Percentiles rank a stretch among this genome's conserved stretches.
Evolutionary conservation across 1,140 invertebrate species (phyloP).

Genomic region (Aricia agestis): DNA sequence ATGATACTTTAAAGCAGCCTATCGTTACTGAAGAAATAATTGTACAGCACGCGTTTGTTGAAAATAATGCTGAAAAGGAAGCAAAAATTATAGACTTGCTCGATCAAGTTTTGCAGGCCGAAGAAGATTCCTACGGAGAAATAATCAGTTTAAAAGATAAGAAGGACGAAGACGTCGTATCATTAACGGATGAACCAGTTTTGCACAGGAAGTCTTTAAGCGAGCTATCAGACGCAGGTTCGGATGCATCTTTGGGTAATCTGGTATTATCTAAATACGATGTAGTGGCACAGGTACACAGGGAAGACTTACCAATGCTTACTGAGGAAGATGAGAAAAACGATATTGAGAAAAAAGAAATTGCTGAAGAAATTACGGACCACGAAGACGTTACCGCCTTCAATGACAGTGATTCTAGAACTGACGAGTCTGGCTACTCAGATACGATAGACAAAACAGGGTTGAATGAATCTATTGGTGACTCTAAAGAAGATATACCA

Average conservation of each 20-base stretch:
- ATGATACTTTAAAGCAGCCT: constrained; percentile 35
- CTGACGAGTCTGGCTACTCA: constrained; percentile 67
- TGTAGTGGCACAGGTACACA: constrained; percentile 68
- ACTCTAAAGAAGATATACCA: constrained; percentile 39
- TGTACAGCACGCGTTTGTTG: constrained; percentile 50
- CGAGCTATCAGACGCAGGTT: constrained; percentile 65
- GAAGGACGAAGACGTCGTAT: constrained; percentile 39
- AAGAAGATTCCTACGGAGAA: constrained; percentile 63
- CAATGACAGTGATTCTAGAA: constrained; percentile 62
- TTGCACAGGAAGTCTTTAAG: constrained; percentile 58
- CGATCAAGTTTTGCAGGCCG: constrained; percentile 66
- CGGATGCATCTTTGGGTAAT: constrained; percentile 64
- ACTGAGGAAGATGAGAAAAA: constrained; percentile 54
- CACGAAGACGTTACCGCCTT: constrained; percentile 50
- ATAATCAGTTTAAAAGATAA: constrained; percentile 49
- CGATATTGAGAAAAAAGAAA: constrained; percentile 34
- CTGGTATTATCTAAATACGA: constrained; percentile 69
- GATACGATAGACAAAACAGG: constrained; percentile 59
- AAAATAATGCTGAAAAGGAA: constrained; percentile 66
- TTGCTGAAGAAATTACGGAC: constrained; percentile 33
- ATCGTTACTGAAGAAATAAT: constrained; percentile 47
- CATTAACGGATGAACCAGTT: constrained; percentile 29
- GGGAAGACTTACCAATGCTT: constrained; percentile 63
- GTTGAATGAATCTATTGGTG: constrained; percentile 50
- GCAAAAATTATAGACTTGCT: constrained; percentile 67